Evolutionary conservation across 2,888 invertebrate species (phyloP).

Genomic region (Villa cingulata): DNA sequence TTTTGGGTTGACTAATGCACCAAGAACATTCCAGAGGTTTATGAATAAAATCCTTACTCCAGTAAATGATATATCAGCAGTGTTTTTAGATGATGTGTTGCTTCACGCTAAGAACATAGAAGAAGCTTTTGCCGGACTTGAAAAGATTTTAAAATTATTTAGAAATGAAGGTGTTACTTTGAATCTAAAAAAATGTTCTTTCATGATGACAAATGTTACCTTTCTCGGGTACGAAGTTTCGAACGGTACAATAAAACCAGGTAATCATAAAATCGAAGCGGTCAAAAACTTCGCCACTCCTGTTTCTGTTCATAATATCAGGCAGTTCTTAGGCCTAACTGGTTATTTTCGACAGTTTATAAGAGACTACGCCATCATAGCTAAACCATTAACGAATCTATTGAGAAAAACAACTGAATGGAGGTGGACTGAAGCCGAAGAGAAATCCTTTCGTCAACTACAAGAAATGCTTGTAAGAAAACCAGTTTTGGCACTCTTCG

Average conservation of each 20-base stretch:
- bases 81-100: constrained; percentile 19
- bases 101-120: constrained; percentile 14
- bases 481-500: constrained; percentile 14
- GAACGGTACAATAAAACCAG: constrained; percentile 16
- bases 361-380: constrained; percentile 12
- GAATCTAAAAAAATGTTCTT: constrained; percentile 13
- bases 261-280: constrained; percentile 16
- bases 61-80: constrained; percentile 7
- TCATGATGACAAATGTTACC: constrained; percentile 13
- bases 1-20: too few relatives aligned
- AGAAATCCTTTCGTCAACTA: too few relatives aligned
- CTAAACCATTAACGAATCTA: constrained; percentile 14
- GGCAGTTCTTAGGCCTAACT: constrained; percentile 20
- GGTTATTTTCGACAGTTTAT: constrained; percentile 20
- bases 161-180: constrained; percentile 4
- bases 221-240: constrained; percentile 18
- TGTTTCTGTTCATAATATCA: constrained; percentile 15
- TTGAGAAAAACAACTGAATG: constrained; percentile 2
- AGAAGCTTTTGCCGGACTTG: constrained; percentile 7
- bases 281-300: constrained; percentile 14
- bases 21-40: too few relatives aligned
- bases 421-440: constrained; percentile 6
- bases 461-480: too few relatives aligned
- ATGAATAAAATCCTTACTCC: not conserved
- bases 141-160: not conserved